Evolutionary conservation across 2,113 vertebrate genomes (phyloP), one percentile per base, ranked within the genome.

Genomic region (Seriola dumerili): DNA sequence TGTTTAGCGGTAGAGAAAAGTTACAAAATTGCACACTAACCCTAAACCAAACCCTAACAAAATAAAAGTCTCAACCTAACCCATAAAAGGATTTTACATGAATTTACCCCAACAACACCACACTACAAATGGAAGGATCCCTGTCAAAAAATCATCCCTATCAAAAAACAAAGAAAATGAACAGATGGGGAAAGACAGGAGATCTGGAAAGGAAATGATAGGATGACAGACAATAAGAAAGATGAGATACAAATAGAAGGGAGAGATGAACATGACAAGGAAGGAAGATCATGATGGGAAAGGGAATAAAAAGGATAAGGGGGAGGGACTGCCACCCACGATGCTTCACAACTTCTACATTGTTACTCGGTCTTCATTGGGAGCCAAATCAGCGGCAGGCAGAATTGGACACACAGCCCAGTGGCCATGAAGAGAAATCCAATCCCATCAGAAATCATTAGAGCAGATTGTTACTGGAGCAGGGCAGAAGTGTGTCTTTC

Each of bases 351-450:
- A 62, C 54, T 17, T 81, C 69, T 2, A 21, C 52, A 73, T 81
- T 6, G 44, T 84, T 58, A 80, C 40, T n/a, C 32, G 46, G 50
- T 85, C 81, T 76, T 81, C 73, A 85, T 69, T 87, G 73, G 71
- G 77, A 86, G 83, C 67, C 78, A 72, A 71, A 91, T 76, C 84
- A 82, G 75, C 12, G 8, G 58, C 42, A 29, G 76, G 40, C 25
- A 62, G 62, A 74, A 85, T 80, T 87, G 83, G 78, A 85, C 79
- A 52, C 79, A 70, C 72, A 80, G 82, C 58, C 76, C 85, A 86
- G 72, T 76, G 85, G 67, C 91, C 83, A 85, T 86, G 87, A 90
- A 77, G 83, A 75, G 79, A 85, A 90, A 90, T 89, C 81, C 83
- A 88, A 89, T 89, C 90, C 80, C 77, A 87, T 84, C 62, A 77